Base-by-base conservation (phyloP, 2,113 vertebrate genomes). In the Thryonomys swinderianus region DNA sequence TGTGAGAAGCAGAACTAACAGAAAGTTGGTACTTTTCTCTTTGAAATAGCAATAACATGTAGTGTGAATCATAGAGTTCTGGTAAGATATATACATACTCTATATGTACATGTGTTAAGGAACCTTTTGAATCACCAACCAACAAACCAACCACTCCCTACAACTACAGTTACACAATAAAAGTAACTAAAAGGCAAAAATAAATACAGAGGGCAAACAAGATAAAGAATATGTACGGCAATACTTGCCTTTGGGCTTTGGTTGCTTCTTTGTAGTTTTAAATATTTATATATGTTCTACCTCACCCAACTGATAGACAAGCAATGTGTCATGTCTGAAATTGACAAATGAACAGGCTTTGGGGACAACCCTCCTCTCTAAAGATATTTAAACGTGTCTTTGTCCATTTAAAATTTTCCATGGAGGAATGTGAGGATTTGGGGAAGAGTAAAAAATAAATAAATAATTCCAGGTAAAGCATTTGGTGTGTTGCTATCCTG, bases 201-300 rank as follows among this genome's bases (percentile, higher is more conserved):
- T 85, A 81, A 62, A 91, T 66, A 64, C 45, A 45, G 34, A 42
- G 51, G 32, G 11, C 27, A 94, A 94, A 88, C 61, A n/a, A 94
- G 85, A 67, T 17, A 9, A 62, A 69, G 13, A 82, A 23, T 21
- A 18, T 32, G 17, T 30, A 82, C 90, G 85, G 17, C 40, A 61
- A 90, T 5, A 0, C 34, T 64, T 53, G 8, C 45, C 62, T 69
- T 30, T 17, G 59, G 48, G 30, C 2, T 55, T 57, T 30, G 30
- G 13, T 57, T 25, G 27, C 32, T 73, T 34, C 40, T 73, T 40
- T 51, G 12, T 61, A 10, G 30, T 78, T 53, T 14, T 83, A 45
- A 53, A 48, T 5, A 64, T 42, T 21, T 64, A 18, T 18, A n/a
- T 9, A 1, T 34, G 20, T 21, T 12, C 30, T 5, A 64, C 21